Percentiles rank a stretch among this genome's conserved stretches.
Evolutionary conservation across 2,113 vertebrate genomes (phyloP).

Genomic region (Cochlearius cochlearius): DNA sequence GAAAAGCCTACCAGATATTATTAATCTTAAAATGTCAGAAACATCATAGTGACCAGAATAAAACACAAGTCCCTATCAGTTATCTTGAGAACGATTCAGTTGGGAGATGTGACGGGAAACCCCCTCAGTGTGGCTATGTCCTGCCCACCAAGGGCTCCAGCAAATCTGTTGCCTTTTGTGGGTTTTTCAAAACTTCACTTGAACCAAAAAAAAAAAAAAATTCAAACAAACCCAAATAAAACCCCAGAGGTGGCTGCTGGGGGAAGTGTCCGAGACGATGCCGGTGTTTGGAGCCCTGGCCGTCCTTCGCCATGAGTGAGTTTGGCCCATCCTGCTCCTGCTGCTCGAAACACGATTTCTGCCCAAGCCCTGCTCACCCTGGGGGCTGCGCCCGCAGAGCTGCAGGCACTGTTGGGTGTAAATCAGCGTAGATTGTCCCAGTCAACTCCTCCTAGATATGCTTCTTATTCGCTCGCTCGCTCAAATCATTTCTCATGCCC

Average conservation of each 20-base stretch:
- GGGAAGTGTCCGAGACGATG: background rate
- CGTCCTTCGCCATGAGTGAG: background rate
- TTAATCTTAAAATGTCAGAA: constrained; percentile 30
- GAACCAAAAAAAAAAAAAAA: background rate
- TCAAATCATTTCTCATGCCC: background rate
- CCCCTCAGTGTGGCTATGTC: background rate
- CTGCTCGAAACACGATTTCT: background rate
- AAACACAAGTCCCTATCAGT: constrained; percentile 7
- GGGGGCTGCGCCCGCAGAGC: background rate
- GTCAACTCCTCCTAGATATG: background rate
- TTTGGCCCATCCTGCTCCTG: background rate
- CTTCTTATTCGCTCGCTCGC: background rate
- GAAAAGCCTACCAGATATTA: constrained; percentile 10
- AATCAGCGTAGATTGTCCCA: background rate
- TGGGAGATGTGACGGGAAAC: background rate
- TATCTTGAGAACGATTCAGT: background rate
- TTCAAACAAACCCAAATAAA: no score
- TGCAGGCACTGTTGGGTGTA: background rate
- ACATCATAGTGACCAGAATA: constrained; percentile 16
- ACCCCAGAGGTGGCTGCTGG: background rate
- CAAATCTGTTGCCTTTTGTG: background rate
- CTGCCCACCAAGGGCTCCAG: background rate
- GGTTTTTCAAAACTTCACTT: background rate
- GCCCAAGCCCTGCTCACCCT: background rate
- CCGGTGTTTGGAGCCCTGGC: background rate